Evolutionary conservation across 2,797 vertebrate genomes (phyloP), one percentile per base, ranked within the genome.

Genomic region (Clarias platycephalus): DNA sequence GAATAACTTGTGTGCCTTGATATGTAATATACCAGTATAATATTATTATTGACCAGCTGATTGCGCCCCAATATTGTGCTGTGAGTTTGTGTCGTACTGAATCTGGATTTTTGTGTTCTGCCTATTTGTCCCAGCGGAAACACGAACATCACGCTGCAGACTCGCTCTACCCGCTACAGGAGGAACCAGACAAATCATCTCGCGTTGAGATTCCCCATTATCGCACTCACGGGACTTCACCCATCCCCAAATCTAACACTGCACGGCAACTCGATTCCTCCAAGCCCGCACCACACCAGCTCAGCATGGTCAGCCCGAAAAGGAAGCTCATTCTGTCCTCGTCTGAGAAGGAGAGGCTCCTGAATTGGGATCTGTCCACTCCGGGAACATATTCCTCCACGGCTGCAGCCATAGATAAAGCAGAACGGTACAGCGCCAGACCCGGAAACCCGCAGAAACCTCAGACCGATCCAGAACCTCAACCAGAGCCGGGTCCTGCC

Each of bases 281-380:
- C 34, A 18, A 12, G 0, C 37, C 37, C 53, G 0, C 18, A 83
- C 28, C 44, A 58, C 84, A 82, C 5, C 76, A 80, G 31, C 71
- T 63, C 6, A 85, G 26, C 77, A 80, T 67, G 0, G 86, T 91
- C 6, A 70, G 66, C 5, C 87, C 88, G 0, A 94, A 91, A 86
- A 95, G 92, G 77, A 91, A 90, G 71, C 81, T 95, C 79, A 75
- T 71, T 2, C 90, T 96, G 62, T 90, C 90, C 22, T 67, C 5
- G 0, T 89, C 93, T 24, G 93, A 96, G 67, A 96, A 91, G 81
- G 91, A 92, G 75, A 92, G 88, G 85, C 89, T 95, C 1, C 87
- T 91, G 58, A 91, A 93, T 81, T 96, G 95, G 91, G 92, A 90
- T 0, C 26, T 86, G 6, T 13, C 4, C 16, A 76, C 80, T 24